Evolutionary conservation across 2,888 invertebrate genomes (phyloP).

Genomic region (Cryptus viduatorius): DNA sequence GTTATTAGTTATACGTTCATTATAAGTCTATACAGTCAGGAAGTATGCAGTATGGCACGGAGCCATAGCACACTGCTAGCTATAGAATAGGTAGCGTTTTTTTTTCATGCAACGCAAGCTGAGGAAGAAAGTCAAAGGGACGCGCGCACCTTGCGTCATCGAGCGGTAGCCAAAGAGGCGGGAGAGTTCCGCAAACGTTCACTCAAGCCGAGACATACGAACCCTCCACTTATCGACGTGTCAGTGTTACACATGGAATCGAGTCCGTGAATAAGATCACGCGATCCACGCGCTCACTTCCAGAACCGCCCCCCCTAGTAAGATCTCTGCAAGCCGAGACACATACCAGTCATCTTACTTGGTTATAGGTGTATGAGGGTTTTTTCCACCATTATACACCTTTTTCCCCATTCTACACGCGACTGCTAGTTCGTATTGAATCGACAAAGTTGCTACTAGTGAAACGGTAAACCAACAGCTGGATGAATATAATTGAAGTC

Average conservation of each 20-base stretch:
- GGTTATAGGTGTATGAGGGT: not conserved
- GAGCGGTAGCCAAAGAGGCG: constrained; percentile 15
- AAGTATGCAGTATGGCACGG: no score
- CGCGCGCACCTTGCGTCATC: constrained; percentile 57
- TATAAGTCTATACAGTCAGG: no score
- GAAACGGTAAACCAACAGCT: constrained; percentile 4
- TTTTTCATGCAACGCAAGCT: not conserved
- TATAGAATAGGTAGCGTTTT: not conserved
- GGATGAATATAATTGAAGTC: not conserved
- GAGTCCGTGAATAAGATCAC: constrained; percentile 42
- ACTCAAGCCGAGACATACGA: constrained; percentile 20
- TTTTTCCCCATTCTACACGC: not conserved
- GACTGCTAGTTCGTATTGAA: not conserved
- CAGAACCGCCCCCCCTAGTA: constrained; percentile 2
- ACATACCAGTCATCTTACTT: not conserved
- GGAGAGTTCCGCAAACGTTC: not conserved
- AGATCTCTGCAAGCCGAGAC: not conserved
- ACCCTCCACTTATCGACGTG: constrained; percentile 53
- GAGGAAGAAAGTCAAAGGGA: not conserved
- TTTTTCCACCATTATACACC: not conserved
- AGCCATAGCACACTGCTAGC: not conserved
- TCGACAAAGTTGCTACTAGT: not conserved
- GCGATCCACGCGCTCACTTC: constrained; percentile 30
- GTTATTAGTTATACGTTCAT: no score
- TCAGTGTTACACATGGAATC: constrained; percentile 61